Conservation (phyloP, 1,140 invertebrate genomes). For the Drusus annulatus region DNA sequence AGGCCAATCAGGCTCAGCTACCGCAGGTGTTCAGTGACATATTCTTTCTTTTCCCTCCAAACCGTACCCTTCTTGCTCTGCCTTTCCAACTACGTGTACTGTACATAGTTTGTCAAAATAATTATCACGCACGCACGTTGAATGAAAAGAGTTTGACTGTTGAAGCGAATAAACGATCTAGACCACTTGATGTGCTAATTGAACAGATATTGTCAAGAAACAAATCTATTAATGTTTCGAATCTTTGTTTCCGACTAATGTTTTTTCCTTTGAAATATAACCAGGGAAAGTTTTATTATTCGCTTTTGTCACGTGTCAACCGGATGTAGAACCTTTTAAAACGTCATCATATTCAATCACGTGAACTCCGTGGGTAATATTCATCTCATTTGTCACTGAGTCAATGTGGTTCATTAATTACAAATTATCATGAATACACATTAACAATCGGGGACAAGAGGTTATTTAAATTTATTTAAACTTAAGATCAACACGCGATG, state of each 20-base stretch:
- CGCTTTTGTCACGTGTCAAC: slow-evolving; percentile 16
- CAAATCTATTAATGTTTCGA: not conserved
- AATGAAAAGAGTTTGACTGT: not conserved
- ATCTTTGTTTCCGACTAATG: slow-evolving; percentile 10
- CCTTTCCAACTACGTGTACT: too few species aligned
- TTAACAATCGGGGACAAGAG: not conserved
- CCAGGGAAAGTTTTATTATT: slow-evolving; percentile 13
- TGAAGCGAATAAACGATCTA: not conserved
- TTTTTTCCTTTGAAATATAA: not conserved
- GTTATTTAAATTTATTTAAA: slow-evolving; percentile 14
- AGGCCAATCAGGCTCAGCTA: not conserved
- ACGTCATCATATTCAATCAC: not conserved
- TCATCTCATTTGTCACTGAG: not conserved
- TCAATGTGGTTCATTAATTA: slow-evolving; percentile 17
- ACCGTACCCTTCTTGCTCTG: not conserved
- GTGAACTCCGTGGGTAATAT: too few species aligned
- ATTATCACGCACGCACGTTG: too few species aligned
- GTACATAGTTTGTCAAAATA: too few species aligned
- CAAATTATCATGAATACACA: slow-evolving; percentile 19
- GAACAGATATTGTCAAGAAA: slow-evolving; percentile 9
- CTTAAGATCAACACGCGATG: slow-evolving; percentile 4
- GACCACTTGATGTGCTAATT: slow-evolving; percentile 12
- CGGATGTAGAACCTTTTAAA: not conserved
- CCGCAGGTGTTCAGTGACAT: slow-evolving; percentile 8
- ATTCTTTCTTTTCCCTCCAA: not conserved